Base-by-base conservation (phyloP, 2,113 vertebrate species). In the Vidua macroura region DNA sequence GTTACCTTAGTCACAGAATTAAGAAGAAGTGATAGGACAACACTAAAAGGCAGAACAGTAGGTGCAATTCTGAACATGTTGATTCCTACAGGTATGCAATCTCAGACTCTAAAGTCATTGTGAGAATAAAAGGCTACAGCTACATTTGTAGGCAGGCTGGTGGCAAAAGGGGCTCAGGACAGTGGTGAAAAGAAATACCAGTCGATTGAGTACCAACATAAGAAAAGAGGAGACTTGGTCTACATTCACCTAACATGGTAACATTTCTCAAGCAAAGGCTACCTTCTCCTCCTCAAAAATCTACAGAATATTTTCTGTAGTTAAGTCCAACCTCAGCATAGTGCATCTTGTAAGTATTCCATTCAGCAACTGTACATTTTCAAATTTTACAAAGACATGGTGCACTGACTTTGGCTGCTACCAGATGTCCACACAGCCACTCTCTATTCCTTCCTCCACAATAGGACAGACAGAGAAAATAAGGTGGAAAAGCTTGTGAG, bases 141-240 rank as follows among this genome's bases (percentile, higher is more conserved):
- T n/a, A 62, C 13, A n/a, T 41, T 56, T 41, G 28, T n/a, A 43
- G 31, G 30, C 15, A 28, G 68, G 31, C 12, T 30, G 23, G 20
- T 39, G 23, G 16, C 3, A 17, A 18, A 14, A 10, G 5, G 3
- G 35, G 19, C 20, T 64, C 4, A 0, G 11, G 3, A 1, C 0
- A 5, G 23, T 23, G 10, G 53, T 27, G 35, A 73, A 73, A 21
- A 39, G 6, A 64, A 58, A 24, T 2, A 43, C 3, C 39, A 16
- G 2, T 3, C 23, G 6, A 75, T 6, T 44, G 31, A 88, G 12
- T 25, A 53, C 2, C 5, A 48, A 10, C 14, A 7, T 6, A 72
- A 77, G 24, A 48, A 33, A 66, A 72, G 18, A 72, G 23, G 7
- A 46, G 11, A 67, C 11, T 4, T 43, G 12, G 12, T 69, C 39